phyloP scores from a whole-genome alignment of 2,888 invertebrate genomes.

The Drosophila recens region DNA sequence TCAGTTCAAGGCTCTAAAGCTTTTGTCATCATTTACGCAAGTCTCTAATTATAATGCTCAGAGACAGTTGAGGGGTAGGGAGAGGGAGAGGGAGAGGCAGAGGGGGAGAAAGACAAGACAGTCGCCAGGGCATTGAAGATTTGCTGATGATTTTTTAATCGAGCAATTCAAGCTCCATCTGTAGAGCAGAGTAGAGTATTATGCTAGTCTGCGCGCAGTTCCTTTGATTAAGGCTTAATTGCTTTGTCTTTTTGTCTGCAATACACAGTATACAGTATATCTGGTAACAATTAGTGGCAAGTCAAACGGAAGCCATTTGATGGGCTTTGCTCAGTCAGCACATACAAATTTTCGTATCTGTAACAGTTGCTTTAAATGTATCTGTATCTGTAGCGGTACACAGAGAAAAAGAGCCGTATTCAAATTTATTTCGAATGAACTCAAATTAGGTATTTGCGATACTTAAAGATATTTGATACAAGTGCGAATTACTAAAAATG shows the following conservation, averaged over 20 bases:
- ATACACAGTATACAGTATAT: conserved; percentile 12
- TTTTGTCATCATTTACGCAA: too few species aligned
- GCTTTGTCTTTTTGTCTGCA: conserved; percentile 31
- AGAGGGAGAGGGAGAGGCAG: neutral
- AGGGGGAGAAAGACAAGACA: neutral
- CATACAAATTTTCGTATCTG: conserved; percentile 16
- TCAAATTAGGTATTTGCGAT: too few species aligned
- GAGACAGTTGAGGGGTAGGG: neutral
- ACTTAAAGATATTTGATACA: too few species aligned
- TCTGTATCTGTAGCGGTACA: conserved; percentile 5
- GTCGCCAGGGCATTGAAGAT: neutral
- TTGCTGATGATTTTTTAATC: conserved; percentile 14
- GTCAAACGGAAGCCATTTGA: conserved; percentile 58
- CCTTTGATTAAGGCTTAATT: conserved; percentile 34
- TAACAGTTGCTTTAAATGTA: conserved; percentile 13
- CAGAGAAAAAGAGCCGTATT: too few species aligned
- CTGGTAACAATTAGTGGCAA: conserved; percentile 50
- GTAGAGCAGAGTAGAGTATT: conserved; percentile 3
- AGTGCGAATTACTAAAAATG: too few species aligned
- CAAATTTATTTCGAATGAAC: too few species aligned
- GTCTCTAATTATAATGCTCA: neutral
- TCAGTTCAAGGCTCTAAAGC: too few species aligned
- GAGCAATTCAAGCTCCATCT: conserved; percentile 1
- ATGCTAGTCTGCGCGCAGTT: conserved; percentile 25
- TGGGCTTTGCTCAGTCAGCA: conserved; percentile 26